Evolutionary conservation across 2,888 invertebrate species (phyloP).

Genomic region (Acrobasis suavella): DNA sequence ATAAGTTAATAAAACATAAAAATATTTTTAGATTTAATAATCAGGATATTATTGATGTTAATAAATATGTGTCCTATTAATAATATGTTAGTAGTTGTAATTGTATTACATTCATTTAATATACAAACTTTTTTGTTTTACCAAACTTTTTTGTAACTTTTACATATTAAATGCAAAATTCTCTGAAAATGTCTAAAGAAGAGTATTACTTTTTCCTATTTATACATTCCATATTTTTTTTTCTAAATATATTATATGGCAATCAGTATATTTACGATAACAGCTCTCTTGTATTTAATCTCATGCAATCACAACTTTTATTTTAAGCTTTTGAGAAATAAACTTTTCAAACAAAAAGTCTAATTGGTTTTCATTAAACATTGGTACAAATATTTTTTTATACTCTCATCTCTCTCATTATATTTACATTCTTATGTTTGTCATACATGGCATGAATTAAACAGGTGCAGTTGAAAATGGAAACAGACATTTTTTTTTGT

Average conservation of each 20-base stretch:
- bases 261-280: background rate
- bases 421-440: no score
- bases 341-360: slow-evolving; percentile 13
- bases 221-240: background rate
- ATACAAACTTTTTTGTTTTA: no score
- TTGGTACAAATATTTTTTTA: no score
- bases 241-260: background rate
- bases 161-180: no score
- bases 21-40: slow-evolving; percentile 3
- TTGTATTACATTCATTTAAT: no score
- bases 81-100: no score
- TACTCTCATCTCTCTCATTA: no score
- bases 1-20: background rate
- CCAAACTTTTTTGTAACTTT: no score
- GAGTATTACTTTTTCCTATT: background rate
- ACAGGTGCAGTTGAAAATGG: no score
- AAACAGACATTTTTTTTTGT: no score
- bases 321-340: slow-evolving; percentile 36
- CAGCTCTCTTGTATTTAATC: slow-evolving; percentile 22
- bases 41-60: background rate
- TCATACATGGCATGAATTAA: no score
- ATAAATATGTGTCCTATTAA: no score
- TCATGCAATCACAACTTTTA: slow-evolving; percentile 30
- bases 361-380: background rate
- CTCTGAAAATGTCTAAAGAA: background rate